Base-by-base conservation (phyloP, 2,113 vertebrate species). In the Sakesphorus luctuosus region DNA sequence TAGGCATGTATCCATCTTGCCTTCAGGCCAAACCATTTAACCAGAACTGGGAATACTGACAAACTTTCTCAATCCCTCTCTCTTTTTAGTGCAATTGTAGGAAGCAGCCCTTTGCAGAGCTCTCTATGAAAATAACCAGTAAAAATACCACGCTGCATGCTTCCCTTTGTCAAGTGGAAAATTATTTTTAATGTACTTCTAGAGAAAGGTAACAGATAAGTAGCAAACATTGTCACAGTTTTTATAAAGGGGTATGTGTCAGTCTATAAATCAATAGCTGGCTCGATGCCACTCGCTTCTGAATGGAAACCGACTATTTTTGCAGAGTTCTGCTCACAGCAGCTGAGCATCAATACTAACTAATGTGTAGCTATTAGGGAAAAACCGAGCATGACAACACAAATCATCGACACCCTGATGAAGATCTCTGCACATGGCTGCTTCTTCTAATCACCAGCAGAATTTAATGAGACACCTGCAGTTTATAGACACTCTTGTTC, bases 391-490 rank as follows among this genome's bases (percentile, higher is more conserved):
- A 84, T 62, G 79, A 94, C 92, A 89, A 78, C 80, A 94, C 85
- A 92, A 89, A 92, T 93, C 93, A 90, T 10, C 6, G 62, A 94
- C 80, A 40, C 69, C 24, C 69, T 65, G 94, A 94, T 92, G 93
- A 94, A 95, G 92, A 72, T 89, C 80, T 93, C 90, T 58, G 73
- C 88, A 62, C 92, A 94, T 94, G 93, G 93, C 83, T 95, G 96
- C 90, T 89, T 72, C 88, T 94, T 96, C 90, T 96, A 92, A 96
- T 95, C 94, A 95, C 73, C 86, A 84, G 73, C 80, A 84, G 90
- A 90, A 95, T 96, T 95, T 96, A 96, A 96, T 95, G 96, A 96
- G 96, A 75, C 93, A 96, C 90, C 96, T 97, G 94, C 96, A 97
- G 92, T 90, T 92, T 72, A 90, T 6, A 93, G 72, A 72, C 49